phyloP scores from a whole-genome alignment of 2,797 vertebrate genomes.

The Tokudaia tokunoshimensis region DNA sequence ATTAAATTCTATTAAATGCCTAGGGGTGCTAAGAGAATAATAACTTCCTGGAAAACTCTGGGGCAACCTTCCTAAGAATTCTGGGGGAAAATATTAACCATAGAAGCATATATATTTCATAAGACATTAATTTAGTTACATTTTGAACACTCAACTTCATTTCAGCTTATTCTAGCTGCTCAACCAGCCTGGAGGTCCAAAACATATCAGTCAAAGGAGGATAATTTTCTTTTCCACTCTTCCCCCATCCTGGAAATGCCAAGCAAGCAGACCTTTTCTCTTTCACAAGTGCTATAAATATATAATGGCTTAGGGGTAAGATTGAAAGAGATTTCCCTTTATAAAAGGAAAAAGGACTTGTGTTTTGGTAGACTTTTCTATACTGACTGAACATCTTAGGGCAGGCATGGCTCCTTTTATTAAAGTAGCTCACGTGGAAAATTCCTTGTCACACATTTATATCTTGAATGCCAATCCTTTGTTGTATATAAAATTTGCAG shows the following conservation, averaged over 20 bases:
- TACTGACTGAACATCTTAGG: not conserved
- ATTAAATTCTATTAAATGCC: slow-evolving; percentile 33
- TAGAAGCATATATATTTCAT: slow-evolving; percentile 53
- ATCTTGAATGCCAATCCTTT: not conserved
- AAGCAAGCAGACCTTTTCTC: not conserved
- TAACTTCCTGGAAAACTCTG: slow-evolving; percentile 19
- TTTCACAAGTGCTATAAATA: fast-evolving
- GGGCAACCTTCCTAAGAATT: not conserved
- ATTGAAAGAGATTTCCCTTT: not conserved
- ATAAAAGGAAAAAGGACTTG: not conserved
- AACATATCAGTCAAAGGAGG: not conserved
- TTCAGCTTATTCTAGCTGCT: slow-evolving; percentile 38
- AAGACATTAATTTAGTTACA: slow-evolving; percentile 58
- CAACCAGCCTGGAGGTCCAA: not conserved
- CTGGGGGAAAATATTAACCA: slow-evolving; percentile 35
- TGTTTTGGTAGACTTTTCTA: not conserved
- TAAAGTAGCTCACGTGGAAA: not conserved
- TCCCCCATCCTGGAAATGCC: not conserved
- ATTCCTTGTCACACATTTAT: not conserved
- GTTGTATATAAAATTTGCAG: not conserved
- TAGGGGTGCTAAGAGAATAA: slow-evolving; percentile 33
- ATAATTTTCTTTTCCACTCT: not conserved
- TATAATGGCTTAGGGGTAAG: not conserved
- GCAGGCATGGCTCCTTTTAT: not conserved
- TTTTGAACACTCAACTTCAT: slow-evolving; percentile 53